These are phyloP conservation scores for Menidia menidia DNA, from an alignment of 2,797 vertebrate species.

Conservation along the genomic window DNA sequence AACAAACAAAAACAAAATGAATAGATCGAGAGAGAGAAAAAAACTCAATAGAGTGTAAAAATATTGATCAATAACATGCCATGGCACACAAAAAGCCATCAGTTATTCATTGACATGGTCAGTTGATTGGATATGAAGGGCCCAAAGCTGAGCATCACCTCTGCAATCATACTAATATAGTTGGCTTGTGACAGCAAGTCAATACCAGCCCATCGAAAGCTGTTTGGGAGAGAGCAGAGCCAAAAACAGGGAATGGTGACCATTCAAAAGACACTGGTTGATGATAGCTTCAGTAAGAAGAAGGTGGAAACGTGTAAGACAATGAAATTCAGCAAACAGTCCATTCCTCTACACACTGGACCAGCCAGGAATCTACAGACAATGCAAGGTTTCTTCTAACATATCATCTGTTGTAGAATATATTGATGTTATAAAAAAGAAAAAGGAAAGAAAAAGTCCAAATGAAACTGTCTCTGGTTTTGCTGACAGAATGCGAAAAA, in stretches of 20 bases:
- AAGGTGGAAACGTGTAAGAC: not conserved
- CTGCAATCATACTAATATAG: not conserved
- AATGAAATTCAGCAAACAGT: not conserved
- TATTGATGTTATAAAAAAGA: not conserved
- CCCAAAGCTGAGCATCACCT: constrained; percentile 2
- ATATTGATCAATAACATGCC: constrained; percentile 2
- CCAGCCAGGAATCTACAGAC: not conserved
- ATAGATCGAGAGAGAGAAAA: constrained; percentile 15
- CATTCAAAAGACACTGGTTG: not conserved
- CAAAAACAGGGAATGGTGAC: not conserved
- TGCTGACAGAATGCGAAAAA: constrained; percentile 29
- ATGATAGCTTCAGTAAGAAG: not conserved
- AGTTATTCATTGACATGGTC: constrained; percentile 22
- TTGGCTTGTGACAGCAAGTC: not conserved
- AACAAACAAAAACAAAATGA: constrained; percentile 18
- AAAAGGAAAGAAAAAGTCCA: not conserved
- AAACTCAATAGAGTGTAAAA: constrained; percentile 20
- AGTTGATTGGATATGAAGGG: not conserved
- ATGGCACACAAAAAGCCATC: not conserved
- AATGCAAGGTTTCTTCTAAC: not conserved
- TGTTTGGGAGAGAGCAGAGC: not conserved
- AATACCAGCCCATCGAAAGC: not conserved
- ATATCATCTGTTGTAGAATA: not conserved
- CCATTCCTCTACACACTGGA: not conserved
- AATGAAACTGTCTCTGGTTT: not conserved